Percentiles rank a stretch among this genome's conserved stretches.
These are phyloP conservation scores for Epizoanthus fatuus DNA, from an alignment of 92 coral and sea anemone genomes.

Conservation along the genomic window DNA sequence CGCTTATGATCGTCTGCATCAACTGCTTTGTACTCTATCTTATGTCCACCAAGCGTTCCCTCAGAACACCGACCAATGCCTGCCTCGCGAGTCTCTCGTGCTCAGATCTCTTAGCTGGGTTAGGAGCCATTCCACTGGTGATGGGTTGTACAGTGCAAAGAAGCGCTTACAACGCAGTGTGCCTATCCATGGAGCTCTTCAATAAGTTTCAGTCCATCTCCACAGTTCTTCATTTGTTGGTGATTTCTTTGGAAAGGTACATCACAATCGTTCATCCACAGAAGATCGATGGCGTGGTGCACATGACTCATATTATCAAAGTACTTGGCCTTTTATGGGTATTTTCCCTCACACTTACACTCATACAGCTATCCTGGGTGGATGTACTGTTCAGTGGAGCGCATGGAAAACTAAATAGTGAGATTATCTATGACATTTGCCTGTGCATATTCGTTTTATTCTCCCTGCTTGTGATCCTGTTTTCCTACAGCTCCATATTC, in stretches of 20 bases:
- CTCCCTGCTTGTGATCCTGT: conserved; percentile 46
- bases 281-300: conserved; percentile 48
- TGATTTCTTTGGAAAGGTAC: conserved; percentile 71
- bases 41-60: no score
- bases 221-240: not conserved
- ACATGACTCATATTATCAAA: conserved; percentile 3
- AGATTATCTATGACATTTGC: conserved; percentile 44
- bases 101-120: no score
- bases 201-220: no score
- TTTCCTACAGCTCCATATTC: conserved; percentile 51
- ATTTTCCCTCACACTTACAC: conserved; percentile 41
- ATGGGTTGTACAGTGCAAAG: no score
- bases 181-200: no score
- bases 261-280: conserved; percentile 56
- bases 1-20: no score
- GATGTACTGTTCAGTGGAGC: conserved; percentile 6
- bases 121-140: no score
- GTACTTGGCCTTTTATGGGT: conserved; percentile 52
- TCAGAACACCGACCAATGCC: no score
- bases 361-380: conserved; percentile 60
- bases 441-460: conserved; percentile 18
- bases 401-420: not conserved
- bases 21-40: no score
- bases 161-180: no score
- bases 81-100: no score